These are phyloP conservation scores for Trichoplusia ni DNA, from an alignment of 1,140 invertebrate species.

Conservation along the genomic window DNA sequence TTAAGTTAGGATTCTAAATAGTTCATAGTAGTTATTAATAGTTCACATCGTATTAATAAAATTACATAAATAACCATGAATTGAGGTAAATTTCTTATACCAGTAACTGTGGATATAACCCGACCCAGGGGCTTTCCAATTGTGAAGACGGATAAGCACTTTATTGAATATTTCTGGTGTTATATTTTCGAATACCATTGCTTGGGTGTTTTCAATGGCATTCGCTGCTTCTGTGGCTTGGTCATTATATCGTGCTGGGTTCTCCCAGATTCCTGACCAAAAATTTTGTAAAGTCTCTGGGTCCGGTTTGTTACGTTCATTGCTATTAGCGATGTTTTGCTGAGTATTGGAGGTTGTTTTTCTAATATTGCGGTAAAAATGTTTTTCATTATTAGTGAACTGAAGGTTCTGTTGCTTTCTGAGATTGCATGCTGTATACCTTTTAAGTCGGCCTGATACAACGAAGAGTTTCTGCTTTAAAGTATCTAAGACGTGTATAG, in stretches of 20 bases:
- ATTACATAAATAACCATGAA: not conserved
- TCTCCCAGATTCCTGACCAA: not conserved
- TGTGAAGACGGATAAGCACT: not conserved
- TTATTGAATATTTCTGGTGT: not conserved
- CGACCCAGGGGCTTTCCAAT: too few species aligned
- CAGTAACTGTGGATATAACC: too few species aligned
- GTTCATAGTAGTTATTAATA: too few species aligned
- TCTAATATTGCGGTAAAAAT: not conserved
- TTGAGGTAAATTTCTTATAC: not conserved
- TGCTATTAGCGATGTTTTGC: not conserved
- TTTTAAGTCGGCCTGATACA: not conserved
- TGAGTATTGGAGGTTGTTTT: not conserved
- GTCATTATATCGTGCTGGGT: not conserved
- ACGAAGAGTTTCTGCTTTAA: conserved; percentile 26
- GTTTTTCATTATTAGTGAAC: not conserved
- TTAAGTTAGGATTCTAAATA: not conserved
- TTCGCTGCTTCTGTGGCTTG: not conserved
- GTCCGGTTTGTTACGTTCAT: not conserved
- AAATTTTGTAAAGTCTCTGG: not conserved
- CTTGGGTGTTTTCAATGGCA: not conserved
- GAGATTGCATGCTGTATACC: not conserved
- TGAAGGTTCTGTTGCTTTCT: too few species aligned
- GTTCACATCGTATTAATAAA: not conserved
- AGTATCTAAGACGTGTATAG: conserved; percentile 19
- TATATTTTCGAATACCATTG: not conserved